These are phyloP conservation scores for Bellardia pandia DNA, from an alignment of 2,888 invertebrate genomes.

Conservation along the genomic window DNA sequence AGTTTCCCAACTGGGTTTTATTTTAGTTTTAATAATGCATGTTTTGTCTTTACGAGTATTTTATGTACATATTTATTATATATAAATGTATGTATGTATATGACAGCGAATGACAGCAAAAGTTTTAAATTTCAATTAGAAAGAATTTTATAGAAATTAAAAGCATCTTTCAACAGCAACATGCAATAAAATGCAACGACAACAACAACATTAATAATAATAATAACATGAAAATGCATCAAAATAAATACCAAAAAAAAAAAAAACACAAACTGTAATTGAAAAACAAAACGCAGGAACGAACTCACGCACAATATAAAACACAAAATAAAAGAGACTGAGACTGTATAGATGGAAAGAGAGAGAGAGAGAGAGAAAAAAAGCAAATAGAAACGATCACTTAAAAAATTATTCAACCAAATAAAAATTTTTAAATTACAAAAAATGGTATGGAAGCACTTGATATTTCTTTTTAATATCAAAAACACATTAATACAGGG, in stretches of 20 bases:
- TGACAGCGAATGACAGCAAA: slow-evolving; percentile 53
- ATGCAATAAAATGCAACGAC: slow-evolving; percentile 62
- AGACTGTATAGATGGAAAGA: slow-evolving; percentile 12
- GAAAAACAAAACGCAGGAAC: slow-evolving; percentile 1
- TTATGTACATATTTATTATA: background rate
- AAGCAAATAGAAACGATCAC: slow-evolving; percentile 27
- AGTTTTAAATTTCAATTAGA: slow-evolving; percentile 61
- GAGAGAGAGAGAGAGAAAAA: background rate
- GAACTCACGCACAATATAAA: background rate
- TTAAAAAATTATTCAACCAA: slow-evolving; percentile 64
- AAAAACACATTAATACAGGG: background rate
- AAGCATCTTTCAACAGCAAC: slow-evolving; percentile 66
- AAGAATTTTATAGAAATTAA: slow-evolving; percentile 54
- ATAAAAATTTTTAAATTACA: slow-evolving; percentile 52
- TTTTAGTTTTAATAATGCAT: slow-evolving; percentile 40
- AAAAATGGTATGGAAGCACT: slow-evolving; percentile 36
- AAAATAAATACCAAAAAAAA: slow-evolving; percentile 44
- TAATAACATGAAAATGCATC: slow-evolving; percentile 41
- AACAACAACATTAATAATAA: slow-evolving; percentile 50
- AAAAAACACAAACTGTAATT: slow-evolving; percentile 9
- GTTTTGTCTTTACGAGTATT: background rate
- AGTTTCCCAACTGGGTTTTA: slow-evolving; percentile 32
- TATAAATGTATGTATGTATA: background rate
- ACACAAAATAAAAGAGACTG: slow-evolving; percentile 3
- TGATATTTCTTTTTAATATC: slow-evolving; percentile 27